Evolutionary conservation across 1,140 invertebrate species (phyloP), one percentile per base, ranked within the genome.

Genomic region (Drosophila grimshawi): DNA sequence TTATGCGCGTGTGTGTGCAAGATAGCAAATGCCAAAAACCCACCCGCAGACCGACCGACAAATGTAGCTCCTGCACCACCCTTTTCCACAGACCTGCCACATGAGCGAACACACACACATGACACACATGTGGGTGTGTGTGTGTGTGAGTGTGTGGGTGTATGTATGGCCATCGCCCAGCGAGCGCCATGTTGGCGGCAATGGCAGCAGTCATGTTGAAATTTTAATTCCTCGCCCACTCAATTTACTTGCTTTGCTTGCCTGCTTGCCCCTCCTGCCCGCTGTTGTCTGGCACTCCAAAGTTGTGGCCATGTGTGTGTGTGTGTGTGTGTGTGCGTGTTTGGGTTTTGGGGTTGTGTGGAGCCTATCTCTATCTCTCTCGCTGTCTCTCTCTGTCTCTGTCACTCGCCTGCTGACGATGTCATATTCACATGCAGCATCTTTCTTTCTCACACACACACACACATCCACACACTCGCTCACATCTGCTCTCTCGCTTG

Each of bases 211-310:
- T 86, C 82, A 86, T 86, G 83, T 88, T 86, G 83, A 88, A 86
- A 86, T 86, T 86, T 86, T 82, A 86, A 86, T 86, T 86, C 83
- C 82, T 86, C 83, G 83, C 82, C 82, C 82, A 86, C 82, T 88
- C 82, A 86, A 86, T 86, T 86, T 86, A 73, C 83, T 19, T 19
- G 19, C 19, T 1, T 19, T 82, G 39, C 37, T 27, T 19, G 29
- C 35, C 52, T 39, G 48, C 57, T 30, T 37, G 33, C 19, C 29
- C 0, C 27, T 10, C 53, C 30, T 2, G 45, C 64, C 6, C 32
- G 10, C 61, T 57, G 78, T 79, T 88, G 83, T 86, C 82, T 86
- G 82, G 80, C 83, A 88, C 82, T 88, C 76, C 72, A 81, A 86
- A 61, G 76, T 76, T 86, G 83, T 82, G 59, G 78, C 59, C 70